These are phyloP conservation scores for Zygothrica quintamaculata DNA, from an alignment of 2,888 invertebrate genomes.

Conservation along the genomic window DNA sequence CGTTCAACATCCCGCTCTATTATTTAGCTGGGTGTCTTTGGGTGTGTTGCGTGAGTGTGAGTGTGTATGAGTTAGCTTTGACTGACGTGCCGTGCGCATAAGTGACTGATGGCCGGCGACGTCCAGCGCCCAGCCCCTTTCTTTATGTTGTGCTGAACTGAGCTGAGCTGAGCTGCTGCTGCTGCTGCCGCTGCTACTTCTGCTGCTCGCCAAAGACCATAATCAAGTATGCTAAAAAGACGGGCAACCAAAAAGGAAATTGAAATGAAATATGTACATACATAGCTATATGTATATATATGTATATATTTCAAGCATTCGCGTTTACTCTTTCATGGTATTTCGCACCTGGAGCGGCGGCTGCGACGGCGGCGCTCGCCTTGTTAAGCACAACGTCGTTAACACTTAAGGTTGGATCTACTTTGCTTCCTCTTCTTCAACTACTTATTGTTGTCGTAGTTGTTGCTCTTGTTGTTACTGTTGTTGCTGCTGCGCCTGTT, in stretches of 20 bases:
- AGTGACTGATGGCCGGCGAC: conserved; percentile 81
- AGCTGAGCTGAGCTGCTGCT: conserved; percentile 10
- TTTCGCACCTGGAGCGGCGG: conserved; percentile 79
- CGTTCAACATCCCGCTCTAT: conserved; percentile 70
- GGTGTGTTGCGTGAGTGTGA: conserved; percentile 12
- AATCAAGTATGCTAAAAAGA: conserved; percentile 81
- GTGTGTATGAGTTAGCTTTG: conserved; percentile 50
- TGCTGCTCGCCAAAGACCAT: conserved; percentile 71
- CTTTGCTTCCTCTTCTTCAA: conserved; percentile 6
- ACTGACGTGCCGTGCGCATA: conserved; percentile 80
- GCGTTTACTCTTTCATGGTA: conserved; percentile 73
- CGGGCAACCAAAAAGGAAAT: conserved; percentile 79
- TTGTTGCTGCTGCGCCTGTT: conserved; percentile 25
- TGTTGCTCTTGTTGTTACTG: conserved; percentile 24
- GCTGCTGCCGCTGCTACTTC: conserved; percentile 9
- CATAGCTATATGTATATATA: conserved; percentile 17
- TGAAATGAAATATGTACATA: conserved; percentile 77
- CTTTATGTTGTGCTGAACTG: conserved; percentile 37
- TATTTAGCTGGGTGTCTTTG: conserved; percentile 65
- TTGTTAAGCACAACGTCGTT: conserved; percentile 80
- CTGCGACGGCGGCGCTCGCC: conserved; percentile 72
- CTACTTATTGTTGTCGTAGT: conserved; percentile 16
- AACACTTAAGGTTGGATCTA: conserved; percentile 62
- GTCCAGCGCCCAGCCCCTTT: conserved; percentile 74
- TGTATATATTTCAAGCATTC: conserved; percentile 46